Conservation (phyloP, 2,888 invertebrate species). For the Meloe dianella region DNA sequence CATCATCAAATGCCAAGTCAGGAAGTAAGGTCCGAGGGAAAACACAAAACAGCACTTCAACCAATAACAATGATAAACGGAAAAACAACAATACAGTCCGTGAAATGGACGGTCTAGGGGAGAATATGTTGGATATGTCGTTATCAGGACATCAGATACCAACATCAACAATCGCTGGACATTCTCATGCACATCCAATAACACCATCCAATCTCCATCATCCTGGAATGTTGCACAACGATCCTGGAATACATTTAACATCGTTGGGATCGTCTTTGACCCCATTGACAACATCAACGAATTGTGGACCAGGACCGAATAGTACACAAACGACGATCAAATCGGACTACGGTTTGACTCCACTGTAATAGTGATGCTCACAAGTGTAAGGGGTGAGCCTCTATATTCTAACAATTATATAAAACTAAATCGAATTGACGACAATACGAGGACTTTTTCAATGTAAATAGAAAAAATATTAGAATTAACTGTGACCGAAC, state of each 20-base stretch:
- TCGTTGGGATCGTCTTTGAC: conserved; percentile 65
- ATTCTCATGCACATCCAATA: conserved; percentile 65
- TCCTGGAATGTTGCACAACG: conserved; percentile 54
- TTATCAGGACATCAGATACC: conserved; percentile 59
- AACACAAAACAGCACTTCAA: conserved; percentile 55
- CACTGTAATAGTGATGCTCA: conserved; percentile 63
- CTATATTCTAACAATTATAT: conserved; percentile 26
- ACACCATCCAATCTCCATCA: conserved; percentile 50
- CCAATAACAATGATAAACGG: conserved; percentile 71
- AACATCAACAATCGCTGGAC: conserved; percentile 60
- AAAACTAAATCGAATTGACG: conserved; percentile 46
- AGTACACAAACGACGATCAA: conserved; percentile 71
- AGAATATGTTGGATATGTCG: conserved; percentile 60
- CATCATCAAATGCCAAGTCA: conserved; percentile 50
- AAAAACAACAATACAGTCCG: conserved; percentile 61
- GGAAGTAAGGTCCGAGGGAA: conserved; percentile 58
- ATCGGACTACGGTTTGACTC: conserved; percentile 87
- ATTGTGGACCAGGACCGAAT: conserved; percentile 63
- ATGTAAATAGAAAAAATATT: conserved; percentile 28
- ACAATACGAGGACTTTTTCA: conserved; percentile 49
- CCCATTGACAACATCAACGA: conserved; percentile 64
- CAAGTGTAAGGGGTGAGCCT: conserved; percentile 7
- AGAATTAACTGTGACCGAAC: conserved; percentile 37
- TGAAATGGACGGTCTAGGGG: conserved; percentile 66
- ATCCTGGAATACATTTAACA: conserved; percentile 61